Base-by-base conservation (phyloP, 2,797 vertebrate genomes). In the Cirrhinus molitorella region DNA sequence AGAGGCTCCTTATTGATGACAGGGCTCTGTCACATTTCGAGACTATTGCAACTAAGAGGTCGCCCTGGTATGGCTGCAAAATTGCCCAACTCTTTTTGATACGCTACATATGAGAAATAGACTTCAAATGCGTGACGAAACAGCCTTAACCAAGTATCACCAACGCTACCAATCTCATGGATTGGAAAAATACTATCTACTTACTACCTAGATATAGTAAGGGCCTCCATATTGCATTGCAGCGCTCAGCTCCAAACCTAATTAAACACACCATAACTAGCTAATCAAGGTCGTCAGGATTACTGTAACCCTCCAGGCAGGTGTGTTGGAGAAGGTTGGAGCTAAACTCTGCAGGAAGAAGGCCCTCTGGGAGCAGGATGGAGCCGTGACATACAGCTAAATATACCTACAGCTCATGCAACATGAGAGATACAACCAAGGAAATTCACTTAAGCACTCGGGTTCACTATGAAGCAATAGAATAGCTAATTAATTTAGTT, bases 1-100 rank as follows among this genome's bases (percentile, higher is more conserved):
- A 49, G 77, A 85, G 65, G 17, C 55, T 79, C 47, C 57, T 73
- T 51, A 40, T 14, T 81, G 45, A 63, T 63, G 79, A 63, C 49
- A 74, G 19, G 19, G 21, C 13, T 23, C 31, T 55, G 53, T 59
- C n/a, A 55, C 34, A 59, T 75, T 75, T 43, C 34, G 0, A 23
- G 53, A 59, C 34, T 16, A 43, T 23, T 59, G 34, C 73, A 76
- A 43, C 53, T 40, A 37, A 73, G 28, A 53, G 21, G 31, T 73
- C 28, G 17, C 7, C 49, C 49, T 74, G 28, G 19, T 34, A 34
- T 10, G 4, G 6, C 5, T 28, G 8, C 8, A 31, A 34, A 51
- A 34, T 31, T 19, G 47, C 9, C 10, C 25, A 31, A 21, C 10
- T 57, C 13, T 75, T 23, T 55, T 57, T 55, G n/a, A 57, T 43